phyloP scores from a whole-genome alignment of 2,797 vertebrate genomes.

The Meriones psammophilus region DNA sequence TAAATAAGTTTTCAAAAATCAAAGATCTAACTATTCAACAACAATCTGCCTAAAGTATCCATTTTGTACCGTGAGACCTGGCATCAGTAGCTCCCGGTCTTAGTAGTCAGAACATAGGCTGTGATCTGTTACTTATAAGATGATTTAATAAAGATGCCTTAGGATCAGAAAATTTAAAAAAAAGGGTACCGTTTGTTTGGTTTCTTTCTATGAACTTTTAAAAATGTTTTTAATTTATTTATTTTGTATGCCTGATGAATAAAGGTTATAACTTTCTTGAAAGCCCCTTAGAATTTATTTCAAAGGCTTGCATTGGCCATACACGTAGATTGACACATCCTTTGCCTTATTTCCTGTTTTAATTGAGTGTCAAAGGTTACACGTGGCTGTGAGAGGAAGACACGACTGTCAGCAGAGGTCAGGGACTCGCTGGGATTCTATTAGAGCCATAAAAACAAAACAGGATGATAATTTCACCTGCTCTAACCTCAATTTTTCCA shows the following conservation, averaged over 20 bases:
- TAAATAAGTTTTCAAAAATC: conserved; percentile 61
- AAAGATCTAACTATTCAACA: conserved; percentile 43
- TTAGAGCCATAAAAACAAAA: conserved; percentile 89
- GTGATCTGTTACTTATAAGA: conserved; percentile 53
- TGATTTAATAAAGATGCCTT: conserved; percentile 56
- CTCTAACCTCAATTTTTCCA: conserved; percentile 90
- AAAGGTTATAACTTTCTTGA: conserved; percentile 72
- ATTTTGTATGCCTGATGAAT: conserved; percentile 54
- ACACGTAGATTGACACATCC: conserved; percentile 86
- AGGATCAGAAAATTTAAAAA: conserved; percentile 64
- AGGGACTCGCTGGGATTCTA: conserved; percentile 87
- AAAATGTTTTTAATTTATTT: not conserved
- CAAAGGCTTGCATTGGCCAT: conserved; percentile 74
- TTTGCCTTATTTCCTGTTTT: conserved; percentile 89
- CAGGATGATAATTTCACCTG: conserved; percentile 90
- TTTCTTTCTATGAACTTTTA: conserved; percentile 67
- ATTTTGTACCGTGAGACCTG: not conserved
- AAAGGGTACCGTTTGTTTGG: not conserved
- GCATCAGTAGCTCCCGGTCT: not conserved
- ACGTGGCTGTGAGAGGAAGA: conserved; percentile 87
- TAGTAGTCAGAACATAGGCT: not conserved
- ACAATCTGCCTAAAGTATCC: not conserved
- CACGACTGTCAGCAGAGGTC: conserved; percentile 87
- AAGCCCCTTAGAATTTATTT: conserved; percentile 81
- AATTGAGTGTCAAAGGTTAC: conserved; percentile 89